Evolutionary conservation across 2,888 invertebrate genomes (phyloP).

Genomic region (Serripes groenlandicus): DNA sequence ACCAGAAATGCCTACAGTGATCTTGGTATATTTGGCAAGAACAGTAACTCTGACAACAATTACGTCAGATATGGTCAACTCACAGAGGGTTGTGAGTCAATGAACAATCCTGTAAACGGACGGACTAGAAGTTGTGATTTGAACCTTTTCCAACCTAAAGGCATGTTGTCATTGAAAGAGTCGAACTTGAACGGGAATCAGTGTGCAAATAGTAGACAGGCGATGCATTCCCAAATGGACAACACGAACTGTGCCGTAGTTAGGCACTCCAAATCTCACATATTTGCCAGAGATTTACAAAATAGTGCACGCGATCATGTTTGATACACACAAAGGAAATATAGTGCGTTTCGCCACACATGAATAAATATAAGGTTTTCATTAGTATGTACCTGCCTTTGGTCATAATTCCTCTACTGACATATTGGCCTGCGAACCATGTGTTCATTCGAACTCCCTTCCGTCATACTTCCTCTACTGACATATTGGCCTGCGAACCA

Average conservation of each 20-base stretch:
- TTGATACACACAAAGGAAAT: no score
- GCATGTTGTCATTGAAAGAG: not conserved
- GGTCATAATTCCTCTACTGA: no score
- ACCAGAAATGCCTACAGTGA: not conserved
- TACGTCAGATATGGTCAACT: not conserved
- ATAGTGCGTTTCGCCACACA: no score
- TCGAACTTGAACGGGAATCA: not conserved
- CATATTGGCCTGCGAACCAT: no score
- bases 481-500: no score
- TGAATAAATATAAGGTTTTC: no score
- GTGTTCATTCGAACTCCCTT: no score
- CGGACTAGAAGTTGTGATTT: not conserved
- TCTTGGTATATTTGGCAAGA: not conserved
- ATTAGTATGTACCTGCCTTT: no score
- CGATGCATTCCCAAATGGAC: slow-evolving; percentile 5
- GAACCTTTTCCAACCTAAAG: slow-evolving; percentile 4
- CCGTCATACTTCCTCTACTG: no score
- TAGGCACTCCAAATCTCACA: not conserved
- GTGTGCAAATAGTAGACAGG: not conserved
- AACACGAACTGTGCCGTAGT: not conserved
- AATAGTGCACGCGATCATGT: not conserved
- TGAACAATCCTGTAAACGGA: not conserved
- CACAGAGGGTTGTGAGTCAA: not conserved
- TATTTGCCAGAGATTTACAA: not conserved
- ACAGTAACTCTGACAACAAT: not conserved